phyloP scores from a whole-genome alignment of 2,888 invertebrate genomes.

The Noctua comes region DNA sequence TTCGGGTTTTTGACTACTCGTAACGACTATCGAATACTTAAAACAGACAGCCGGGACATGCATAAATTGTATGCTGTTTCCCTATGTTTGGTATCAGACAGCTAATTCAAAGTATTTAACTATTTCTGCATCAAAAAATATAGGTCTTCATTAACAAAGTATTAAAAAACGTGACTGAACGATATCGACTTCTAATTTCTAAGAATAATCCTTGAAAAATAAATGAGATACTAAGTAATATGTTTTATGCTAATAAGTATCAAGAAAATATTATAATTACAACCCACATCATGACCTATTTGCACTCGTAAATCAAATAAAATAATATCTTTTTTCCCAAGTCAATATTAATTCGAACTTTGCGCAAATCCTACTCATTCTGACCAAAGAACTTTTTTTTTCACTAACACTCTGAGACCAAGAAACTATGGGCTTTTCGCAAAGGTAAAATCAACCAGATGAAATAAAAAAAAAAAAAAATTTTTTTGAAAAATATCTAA shows the following conservation, averaged over 20 bases:
- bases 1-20: neutral
- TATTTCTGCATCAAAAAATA: neutral
- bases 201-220: slow-evolving; percentile 36
- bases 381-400: neutral
- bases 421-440: too few relatives aligned
- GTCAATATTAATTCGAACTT: neutral
- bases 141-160: neutral
- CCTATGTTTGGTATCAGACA: neutral
- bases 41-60: neutral
- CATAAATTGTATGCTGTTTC: neutral
- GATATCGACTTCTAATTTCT: slow-evolving; percentile 5
- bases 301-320: neutral
- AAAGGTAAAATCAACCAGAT: neutral
- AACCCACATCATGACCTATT: neutral
- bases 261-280: slow-evolving; percentile 23
- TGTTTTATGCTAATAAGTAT: slow-evolving; percentile 21
- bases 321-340: neutral
- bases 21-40: neutral
- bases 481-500: neutral
- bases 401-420: neutral
- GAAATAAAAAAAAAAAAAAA: neutral
- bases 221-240: slow-evolving; percentile 3
- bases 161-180: slow-evolving; percentile 41
- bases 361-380: neutral
- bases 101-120: neutral